Evolutionary conservation across 2,888 invertebrate species (phyloP).

Genomic region (Choristoneura rosaceana): DNA sequence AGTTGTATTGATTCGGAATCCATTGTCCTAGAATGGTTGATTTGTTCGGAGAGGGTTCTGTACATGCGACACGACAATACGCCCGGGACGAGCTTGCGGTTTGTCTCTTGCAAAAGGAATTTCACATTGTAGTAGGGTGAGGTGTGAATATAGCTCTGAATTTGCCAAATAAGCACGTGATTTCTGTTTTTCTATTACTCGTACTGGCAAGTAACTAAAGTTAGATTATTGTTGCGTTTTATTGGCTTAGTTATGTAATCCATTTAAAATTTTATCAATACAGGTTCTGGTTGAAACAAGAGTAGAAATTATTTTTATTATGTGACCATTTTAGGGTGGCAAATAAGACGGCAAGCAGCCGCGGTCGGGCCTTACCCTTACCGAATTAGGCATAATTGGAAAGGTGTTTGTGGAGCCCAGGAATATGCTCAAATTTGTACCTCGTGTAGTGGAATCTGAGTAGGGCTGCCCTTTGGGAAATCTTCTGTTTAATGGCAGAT

Average conservation of each 20-base stretch:
- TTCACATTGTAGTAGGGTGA: constrained; percentile 16
- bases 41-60: constrained; percentile 31
- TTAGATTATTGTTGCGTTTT: not conserved
- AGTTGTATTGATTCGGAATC: constrained; percentile 39
- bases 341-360: constrained; percentile 9
- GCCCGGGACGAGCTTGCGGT: constrained; percentile 24
- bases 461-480: constrained; percentile 16
- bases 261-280: not conserved
- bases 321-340: not conserved
- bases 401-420: constrained; percentile 34
- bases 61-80: constrained; percentile 31
- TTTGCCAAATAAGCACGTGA: not conserved
- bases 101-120: constrained; percentile 33
- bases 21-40: constrained; percentile 40
- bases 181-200: not conserved
- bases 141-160: not conserved
- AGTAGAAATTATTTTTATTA: constrained; percentile 15
- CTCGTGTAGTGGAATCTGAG: constrained; percentile 25
- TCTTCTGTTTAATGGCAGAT: constrained; percentile 14
- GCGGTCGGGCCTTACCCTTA: constrained; percentile 27
- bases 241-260: not conserved
- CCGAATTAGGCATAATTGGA: constrained; percentile 36
- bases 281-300: constrained; percentile 3
- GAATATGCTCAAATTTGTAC: constrained; percentile 36
- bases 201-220: not conserved